Evolutionary conservation across 2,113 vertebrate genomes (phyloP), one percentile per base, ranked within the genome.

Genomic region (Corvus moneduloides): DNA sequence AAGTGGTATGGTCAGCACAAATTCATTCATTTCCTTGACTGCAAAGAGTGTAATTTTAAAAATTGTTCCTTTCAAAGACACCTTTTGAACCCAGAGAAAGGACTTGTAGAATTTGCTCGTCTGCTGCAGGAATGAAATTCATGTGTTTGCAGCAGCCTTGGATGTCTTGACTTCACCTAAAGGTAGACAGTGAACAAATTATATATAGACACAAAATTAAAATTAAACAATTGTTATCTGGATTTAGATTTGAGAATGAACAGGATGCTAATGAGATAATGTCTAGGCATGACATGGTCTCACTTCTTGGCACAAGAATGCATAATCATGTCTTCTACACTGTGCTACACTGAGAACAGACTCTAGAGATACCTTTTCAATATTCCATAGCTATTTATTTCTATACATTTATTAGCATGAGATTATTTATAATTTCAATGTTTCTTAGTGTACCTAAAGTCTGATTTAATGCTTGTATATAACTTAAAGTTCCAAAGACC

Each of bases 181-280:
- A 83, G 51, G 32, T 30, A 59, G 67, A 82, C 27, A 96, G 43
- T 30, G 27, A 74, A 59, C 15, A 68, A 32, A 63, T 82, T 20
- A 49, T 51, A 37, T n/a, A 66, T 16, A 49, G 24, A 66, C 15
- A 58, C 28, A 87, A 69, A 84, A 73, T 54, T 14, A 69, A 79
- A 76, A 68, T 64, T 16, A 82, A 89, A 78, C 74, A 68, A 22
- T 23, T 72, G 48, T 68, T 67, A 92, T 52, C 76, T 75, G 61
- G 68, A 44, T 88, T 84, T 88, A 74, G 72, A 81, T 88, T 84
- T 80, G 49, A 54, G n/a, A 92, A 91, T 43, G 75, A 94, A 56
- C n/a, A 86, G 82, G 87, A 68, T 94, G 90, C 78, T 95, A 96
- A 94, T 88, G 82, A 94, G 76, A 86, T 77, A 77, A 88, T 56